phyloP scores from a whole-genome alignment of 1,140 invertebrate genomes.

The Galendromus occidentalis region DNA sequence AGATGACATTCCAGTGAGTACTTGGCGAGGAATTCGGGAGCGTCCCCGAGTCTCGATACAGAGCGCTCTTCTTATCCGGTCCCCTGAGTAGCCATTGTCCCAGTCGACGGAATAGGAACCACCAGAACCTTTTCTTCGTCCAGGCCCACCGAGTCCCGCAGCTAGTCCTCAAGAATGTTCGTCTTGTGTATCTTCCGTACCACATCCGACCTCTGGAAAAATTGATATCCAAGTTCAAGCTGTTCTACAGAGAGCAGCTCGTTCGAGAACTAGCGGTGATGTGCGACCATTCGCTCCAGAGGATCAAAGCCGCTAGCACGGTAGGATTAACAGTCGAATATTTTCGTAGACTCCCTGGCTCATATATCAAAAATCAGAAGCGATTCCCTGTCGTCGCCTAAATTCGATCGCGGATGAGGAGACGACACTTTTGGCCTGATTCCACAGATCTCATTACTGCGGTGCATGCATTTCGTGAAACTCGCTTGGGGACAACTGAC shows the following conservation, averaged over 20 bases:
- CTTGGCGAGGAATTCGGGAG: no score
- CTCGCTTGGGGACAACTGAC: not conserved
- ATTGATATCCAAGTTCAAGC: not conserved
- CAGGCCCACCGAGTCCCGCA: not conserved
- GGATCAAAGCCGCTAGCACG: not conserved
- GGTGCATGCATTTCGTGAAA: slow-evolving; percentile 6
- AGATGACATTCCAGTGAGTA: not conserved
- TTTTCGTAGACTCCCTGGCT: no score
- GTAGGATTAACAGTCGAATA: not conserved
- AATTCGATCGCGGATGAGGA: no score
- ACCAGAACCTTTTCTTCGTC: no score
- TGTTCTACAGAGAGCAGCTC: not conserved
- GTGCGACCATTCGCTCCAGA: slow-evolving; percentile 2
- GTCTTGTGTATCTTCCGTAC: not conserved
- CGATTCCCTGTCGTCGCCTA: no score
- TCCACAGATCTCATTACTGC: not conserved
- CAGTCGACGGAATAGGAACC: no score
- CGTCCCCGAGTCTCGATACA: no score
- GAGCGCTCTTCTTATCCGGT: no score
- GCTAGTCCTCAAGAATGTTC: not conserved
- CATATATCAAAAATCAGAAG: no score
- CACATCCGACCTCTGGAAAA: not conserved
- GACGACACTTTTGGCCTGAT: no score
- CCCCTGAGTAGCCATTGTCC: no score
- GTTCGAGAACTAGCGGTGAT: not conserved